A percentile compares a stretch with the other conserved stretches of the same genome.
phyloP scores from a whole-genome alignment of 2,888 invertebrate species.

The Acronicta psi region DNA sequence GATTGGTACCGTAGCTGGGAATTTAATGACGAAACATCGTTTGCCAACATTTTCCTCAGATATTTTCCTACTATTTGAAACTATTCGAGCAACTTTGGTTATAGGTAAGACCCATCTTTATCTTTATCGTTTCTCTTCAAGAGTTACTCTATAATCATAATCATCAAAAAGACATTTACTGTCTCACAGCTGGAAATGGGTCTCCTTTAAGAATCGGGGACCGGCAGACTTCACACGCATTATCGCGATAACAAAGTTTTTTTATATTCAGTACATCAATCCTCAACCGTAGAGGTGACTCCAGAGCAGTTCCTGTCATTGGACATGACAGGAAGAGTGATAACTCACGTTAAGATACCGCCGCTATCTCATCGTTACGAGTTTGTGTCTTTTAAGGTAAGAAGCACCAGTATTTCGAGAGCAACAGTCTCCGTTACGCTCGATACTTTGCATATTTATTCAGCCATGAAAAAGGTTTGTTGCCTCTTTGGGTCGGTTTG shows the following conservation, averaged over 20 bases:
- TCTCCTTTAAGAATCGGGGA: no score
- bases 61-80: conserved; percentile 89
- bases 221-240: no score
- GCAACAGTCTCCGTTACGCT: no score
- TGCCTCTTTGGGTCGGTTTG: no score
- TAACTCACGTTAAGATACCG: conserved; percentile 71
- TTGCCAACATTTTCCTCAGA: conserved; percentile 91
- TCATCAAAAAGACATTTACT: no score
- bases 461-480: no score
- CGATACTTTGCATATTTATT: no score
- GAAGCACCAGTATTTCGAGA: no score
- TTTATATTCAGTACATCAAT: conserved; percentile 58
- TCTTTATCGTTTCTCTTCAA: no score
- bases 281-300: conserved; percentile 59
- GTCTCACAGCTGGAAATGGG: no score
- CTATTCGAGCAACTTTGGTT: conserved; percentile 85
- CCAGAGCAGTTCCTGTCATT: conserved; percentile 70
- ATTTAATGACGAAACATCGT: conserved; percentile 90
- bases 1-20: conserved; percentile 91
- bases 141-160: not conserved
- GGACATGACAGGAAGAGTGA: conserved; percentile 73
- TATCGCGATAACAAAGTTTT: no score
- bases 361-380: conserved; percentile 66
- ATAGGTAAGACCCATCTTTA: conserved; percentile 73
- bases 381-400: conserved; percentile 73